Conservation (phyloP, 1,140 invertebrate genomes). For the Neotoxoptera formosana region DNA sequence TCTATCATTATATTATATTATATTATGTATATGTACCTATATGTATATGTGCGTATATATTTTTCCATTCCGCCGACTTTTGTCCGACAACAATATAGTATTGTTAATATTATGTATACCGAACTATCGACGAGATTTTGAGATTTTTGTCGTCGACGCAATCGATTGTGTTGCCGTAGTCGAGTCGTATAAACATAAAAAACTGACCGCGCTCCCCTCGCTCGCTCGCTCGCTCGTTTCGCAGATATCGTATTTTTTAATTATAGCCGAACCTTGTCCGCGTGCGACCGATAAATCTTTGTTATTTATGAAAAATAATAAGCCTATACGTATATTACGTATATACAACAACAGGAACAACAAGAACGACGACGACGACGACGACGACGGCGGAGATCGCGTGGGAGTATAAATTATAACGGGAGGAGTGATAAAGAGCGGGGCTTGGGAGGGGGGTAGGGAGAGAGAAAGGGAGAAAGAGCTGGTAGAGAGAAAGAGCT, state of each 20-base stretch:
- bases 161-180: background rate
- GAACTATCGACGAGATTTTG: background rate
- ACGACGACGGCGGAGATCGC: background rate
- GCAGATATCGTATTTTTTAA: constrained; percentile 33
- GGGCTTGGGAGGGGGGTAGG: too few species aligned
- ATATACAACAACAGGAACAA: background rate
- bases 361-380: background rate
- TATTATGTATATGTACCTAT: too few species aligned
- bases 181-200: background rate
- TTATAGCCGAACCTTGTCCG: constrained; percentile 32
- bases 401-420: constrained; percentile 3
- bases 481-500: too few species aligned
- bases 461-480: background rate
- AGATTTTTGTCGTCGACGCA: background rate
- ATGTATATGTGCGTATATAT: background rate
- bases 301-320: constrained; percentile 30
- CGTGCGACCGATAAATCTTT: constrained; percentile 36
- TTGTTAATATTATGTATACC: background rate
- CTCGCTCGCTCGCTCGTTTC: background rate
- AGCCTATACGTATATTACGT: background rate
- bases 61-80: background rate
- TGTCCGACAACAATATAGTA: constrained; percentile 1
- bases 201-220: background rate
- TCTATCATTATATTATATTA: background rate
- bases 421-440: background rate